Conservation (phyloP, 2,888 invertebrate species). For the Ramazzottius varieornatus region DNA sequence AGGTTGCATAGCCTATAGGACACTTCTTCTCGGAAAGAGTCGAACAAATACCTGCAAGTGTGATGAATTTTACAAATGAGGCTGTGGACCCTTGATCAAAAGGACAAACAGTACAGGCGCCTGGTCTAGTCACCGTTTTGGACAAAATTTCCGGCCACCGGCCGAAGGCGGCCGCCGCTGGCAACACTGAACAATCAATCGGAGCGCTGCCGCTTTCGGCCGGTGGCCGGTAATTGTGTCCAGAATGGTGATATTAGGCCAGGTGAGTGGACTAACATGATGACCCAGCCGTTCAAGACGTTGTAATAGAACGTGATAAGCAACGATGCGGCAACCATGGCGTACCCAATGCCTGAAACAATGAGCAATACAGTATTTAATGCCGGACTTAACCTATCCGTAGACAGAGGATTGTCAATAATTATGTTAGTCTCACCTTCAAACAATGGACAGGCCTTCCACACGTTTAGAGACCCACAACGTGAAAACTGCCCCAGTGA, state of each 20-base stretch:
- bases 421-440: neutral
- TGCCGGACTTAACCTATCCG: no score
- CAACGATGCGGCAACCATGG: slow-evolving; percentile 6
- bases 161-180: no score
- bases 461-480: neutral
- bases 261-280: slow-evolving; percentile 7
- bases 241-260: no score
- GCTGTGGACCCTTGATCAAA: no score
- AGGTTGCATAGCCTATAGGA: neutral
- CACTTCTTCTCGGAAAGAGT: neutral
- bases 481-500: neutral
- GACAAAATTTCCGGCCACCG: no score
- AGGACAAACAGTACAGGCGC: no score
- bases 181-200: no score
- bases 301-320: slow-evolving; percentile 7
- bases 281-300: slow-evolving; percentile 6
- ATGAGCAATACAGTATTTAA: slow-evolving; percentile 2
- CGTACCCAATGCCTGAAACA: slow-evolving; percentile 7
- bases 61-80: no score
- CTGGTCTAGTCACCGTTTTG: no score
- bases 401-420: neutral
- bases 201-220: no score
- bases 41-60: neutral
- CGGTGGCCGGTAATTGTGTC: no score
- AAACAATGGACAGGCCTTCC: neutral